phyloP scores from a whole-genome alignment of 2,797 vertebrate genomes.

The Macroramphosus scolopax region DNA sequence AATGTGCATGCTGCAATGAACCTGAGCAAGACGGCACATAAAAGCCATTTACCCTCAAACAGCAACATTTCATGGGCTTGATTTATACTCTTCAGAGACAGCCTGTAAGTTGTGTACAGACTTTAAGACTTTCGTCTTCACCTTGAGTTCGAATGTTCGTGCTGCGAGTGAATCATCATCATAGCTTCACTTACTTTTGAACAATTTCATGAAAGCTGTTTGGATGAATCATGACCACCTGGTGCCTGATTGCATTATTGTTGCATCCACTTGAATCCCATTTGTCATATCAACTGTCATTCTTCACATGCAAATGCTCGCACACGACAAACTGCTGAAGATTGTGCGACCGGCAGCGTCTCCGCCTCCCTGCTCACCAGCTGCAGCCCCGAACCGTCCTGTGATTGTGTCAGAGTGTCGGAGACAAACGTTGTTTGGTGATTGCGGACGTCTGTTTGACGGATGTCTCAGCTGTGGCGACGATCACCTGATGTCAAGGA shows the following conservation, averaged over 20 bases:
- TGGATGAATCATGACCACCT: slow-evolving; percentile 53
- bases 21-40: too few relatives aligned
- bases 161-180: too few relatives aligned
- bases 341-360: slow-evolving; percentile 8
- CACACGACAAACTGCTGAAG: slow-evolving; percentile 8
- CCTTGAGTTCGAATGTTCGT: neutral
- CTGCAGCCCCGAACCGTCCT: slow-evolving; percentile 27
- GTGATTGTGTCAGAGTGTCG: slow-evolving; percentile 36
- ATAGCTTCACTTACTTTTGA: too few relatives aligned
- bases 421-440: slow-evolving; percentile 43
- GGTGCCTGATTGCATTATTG: slow-evolving; percentile 40
- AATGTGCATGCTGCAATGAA: too few relatives aligned
- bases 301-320: slow-evolving; percentile 29
- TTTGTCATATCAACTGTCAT: slow-evolving; percentile 27
- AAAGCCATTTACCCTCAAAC: too few relatives aligned
- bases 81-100: too few relatives aligned
- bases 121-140: neutral
- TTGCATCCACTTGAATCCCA: slow-evolving; percentile 40
- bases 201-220: slow-evolving; percentile 10
- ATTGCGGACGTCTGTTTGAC: slow-evolving; percentile 28
- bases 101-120: too few relatives aligned
- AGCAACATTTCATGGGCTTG: too few relatives aligned
- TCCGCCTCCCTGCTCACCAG: slow-evolving; percentile 16
- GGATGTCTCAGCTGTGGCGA: slow-evolving; percentile 12
- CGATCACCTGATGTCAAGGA: slow-evolving; percentile 12